Evolutionary conservation across 2,797 vertebrate species (phyloP).

Genomic region (Syngnathus rostellatus): DNA sequence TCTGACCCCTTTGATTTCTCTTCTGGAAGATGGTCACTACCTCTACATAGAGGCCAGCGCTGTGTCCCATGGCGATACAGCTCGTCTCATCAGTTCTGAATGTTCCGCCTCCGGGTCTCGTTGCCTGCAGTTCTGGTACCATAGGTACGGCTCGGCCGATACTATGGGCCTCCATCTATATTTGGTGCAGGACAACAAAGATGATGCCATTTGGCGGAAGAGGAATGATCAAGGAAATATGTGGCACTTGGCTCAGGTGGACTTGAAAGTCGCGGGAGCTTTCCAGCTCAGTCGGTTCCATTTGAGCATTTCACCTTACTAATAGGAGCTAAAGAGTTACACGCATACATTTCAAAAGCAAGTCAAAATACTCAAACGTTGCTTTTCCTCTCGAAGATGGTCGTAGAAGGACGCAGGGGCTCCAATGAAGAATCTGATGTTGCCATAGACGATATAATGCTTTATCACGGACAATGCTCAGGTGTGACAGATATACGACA

Average conservation of each 20-base stretch:
- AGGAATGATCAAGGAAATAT: slow-evolving; percentile 61
- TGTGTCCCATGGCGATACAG: slow-evolving; percentile 39
- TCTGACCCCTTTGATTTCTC: background rate
- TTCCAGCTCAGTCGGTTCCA: slow-evolving; percentile 39
- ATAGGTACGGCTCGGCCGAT: slow-evolving; percentile 65
- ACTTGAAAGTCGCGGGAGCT: slow-evolving; percentile 41
- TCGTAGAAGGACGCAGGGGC: slow-evolving; percentile 66
- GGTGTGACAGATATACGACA: slow-evolving; percentile 34
- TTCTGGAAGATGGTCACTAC: slow-evolving; percentile 56
- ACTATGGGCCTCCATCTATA: slow-evolving; percentile 68
- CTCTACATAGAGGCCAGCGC: slow-evolving; percentile 58
- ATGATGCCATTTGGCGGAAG: slow-evolving; percentile 42
- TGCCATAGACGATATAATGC: slow-evolving; percentile 70
- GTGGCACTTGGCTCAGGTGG: slow-evolving; percentile 62
- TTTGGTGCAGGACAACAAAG: slow-evolving; percentile 38
- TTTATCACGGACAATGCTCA: slow-evolving; percentile 56
- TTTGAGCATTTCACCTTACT: background rate
- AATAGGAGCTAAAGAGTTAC: background rate
- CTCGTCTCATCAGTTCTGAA: slow-evolving; percentile 47
- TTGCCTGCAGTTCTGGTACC: slow-evolving; percentile 75
- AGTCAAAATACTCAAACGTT: background rate
- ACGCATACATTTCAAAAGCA: background rate
- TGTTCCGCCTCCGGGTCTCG: slow-evolving; percentile 50
- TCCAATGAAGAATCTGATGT: slow-evolving; percentile 63
- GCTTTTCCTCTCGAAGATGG: slow-evolving; percentile 51